phyloP scores from a whole-genome alignment of 2,113 vertebrate species.

The Hyaena hyaena region DNA sequence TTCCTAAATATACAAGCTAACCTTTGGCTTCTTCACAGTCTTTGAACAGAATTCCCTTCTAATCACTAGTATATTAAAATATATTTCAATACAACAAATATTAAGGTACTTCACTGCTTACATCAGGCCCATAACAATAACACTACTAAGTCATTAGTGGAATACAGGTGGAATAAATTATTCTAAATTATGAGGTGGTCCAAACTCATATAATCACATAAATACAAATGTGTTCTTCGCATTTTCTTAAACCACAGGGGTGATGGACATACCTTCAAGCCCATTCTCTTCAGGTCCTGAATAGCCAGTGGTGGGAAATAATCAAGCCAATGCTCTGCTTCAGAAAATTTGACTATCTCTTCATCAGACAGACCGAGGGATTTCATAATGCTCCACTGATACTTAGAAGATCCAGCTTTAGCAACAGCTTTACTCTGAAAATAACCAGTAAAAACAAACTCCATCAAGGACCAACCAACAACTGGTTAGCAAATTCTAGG shows the following conservation, averaged over 20 bases:
- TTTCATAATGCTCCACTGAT: conserved; percentile 98
- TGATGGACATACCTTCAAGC: conserved; percentile 91
- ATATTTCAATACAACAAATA: neutral
- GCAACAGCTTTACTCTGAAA: conserved; percentile 95
- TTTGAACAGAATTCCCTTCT: conserved; percentile 51
- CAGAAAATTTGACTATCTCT: conserved; percentile 93
- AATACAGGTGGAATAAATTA: neutral
- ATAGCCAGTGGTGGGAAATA: conserved; percentile 96
- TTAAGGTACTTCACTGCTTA: neutral
- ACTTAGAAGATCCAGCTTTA: conserved; percentile 92
- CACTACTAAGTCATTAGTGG: neutral
- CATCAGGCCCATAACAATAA: neutral
- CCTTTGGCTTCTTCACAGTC: conserved; percentile 5
- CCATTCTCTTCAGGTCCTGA: conserved; percentile 95
- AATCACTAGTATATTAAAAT: neutral
- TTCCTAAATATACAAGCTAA: conserved; percentile 31
- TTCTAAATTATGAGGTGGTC: conserved; percentile 31
- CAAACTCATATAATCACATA: neutral
- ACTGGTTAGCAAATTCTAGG: conserved; percentile 29
- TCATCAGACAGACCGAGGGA: conserved; percentile 93
- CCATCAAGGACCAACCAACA: neutral
- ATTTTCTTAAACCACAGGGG: neutral
- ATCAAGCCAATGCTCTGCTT: conserved; percentile 96
- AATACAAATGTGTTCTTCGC: neutral
- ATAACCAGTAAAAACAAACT: neutral